Conservation (phyloP, 2,797 vertebrate species). For the Avahi laniger region DNA sequence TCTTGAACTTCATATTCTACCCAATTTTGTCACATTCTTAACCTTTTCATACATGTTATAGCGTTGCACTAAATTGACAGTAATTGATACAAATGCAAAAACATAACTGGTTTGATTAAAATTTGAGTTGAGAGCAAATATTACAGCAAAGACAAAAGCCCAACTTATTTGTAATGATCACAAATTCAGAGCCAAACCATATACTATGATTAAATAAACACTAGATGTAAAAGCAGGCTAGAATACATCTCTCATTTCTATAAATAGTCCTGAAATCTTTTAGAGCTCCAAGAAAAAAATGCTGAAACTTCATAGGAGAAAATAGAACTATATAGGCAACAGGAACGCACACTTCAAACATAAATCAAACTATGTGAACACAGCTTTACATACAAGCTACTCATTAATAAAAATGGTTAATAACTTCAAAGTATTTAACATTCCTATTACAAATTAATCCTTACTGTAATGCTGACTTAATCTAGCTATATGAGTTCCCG, state of each 20-base stretch:
- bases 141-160: conserved; percentile 81
- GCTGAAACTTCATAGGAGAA: conserved; percentile 62
- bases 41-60: conserved; percentile 74
- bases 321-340: conserved; percentile 54
- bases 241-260: conserved; percentile 74
- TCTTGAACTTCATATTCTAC: conserved; percentile 70
- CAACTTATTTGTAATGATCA: conserved; percentile 82
- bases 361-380: conserved; percentile 33
- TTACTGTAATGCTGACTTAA: conserved; percentile 33
- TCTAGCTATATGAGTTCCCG: background rate
- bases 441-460: conserved; percentile 55
- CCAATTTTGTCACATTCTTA: conserved; percentile 77
- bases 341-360: conserved; percentile 55
- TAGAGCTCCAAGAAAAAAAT: conserved; percentile 63
- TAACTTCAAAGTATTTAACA: conserved; percentile 47
- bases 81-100: conserved; percentile 76
- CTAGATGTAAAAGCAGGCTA: conserved; percentile 78
- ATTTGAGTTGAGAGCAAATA: conserved; percentile 73
- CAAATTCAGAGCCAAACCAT: conserved; percentile 80
- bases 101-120: conserved; percentile 79
- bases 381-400: conserved; percentile 58
- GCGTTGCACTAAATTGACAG: conserved; percentile 78
- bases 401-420: conserved; percentile 44
- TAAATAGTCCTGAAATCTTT: conserved; percentile 68
- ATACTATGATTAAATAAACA: conserved; percentile 69